These are phyloP conservation scores for Oxystoma pomonae DNA, from an alignment of 2,888 invertebrate genomes.

Conservation along the genomic window DNA sequence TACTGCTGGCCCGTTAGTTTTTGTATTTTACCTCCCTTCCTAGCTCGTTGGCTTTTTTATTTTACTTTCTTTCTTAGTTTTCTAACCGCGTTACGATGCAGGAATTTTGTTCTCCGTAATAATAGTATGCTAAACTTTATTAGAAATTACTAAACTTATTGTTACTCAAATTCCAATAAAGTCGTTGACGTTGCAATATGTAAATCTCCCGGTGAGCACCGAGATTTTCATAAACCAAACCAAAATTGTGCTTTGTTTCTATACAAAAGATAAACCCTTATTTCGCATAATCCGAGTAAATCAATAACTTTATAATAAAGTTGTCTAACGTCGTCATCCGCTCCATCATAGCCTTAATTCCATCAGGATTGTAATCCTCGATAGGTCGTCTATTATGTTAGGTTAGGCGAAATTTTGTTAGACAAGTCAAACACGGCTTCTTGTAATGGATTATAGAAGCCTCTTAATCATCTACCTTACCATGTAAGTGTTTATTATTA, in stretches of 20 bases:
- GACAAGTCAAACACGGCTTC: neutral
- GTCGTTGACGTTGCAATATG: neutral
- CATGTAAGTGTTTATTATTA: no score
- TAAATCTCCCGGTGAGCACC: neutral
- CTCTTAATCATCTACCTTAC: neutral
- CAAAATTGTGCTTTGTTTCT: neutral
- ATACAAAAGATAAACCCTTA: neutral
- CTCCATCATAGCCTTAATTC: neutral
- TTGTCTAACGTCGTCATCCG: neutral
- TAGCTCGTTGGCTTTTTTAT: no score
- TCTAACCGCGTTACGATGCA: no score
- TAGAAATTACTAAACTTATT: no score
- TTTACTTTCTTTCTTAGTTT: no score
- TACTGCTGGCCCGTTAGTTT: no score
- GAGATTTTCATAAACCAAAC: neutral
- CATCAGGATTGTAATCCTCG: neutral
- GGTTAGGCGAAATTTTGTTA: neutral
- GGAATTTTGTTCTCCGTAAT: no score
- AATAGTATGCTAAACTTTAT: no score
- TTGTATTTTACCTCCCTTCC: no score
- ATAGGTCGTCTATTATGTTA: neutral
- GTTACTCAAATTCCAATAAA: no score
- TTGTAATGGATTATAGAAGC: neutral
- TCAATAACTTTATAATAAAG: neutral
- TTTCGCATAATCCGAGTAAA: neutral